Conservation (phyloP, 2,797 vertebrate genomes). For the Phoeniculus purpureus region DNA sequence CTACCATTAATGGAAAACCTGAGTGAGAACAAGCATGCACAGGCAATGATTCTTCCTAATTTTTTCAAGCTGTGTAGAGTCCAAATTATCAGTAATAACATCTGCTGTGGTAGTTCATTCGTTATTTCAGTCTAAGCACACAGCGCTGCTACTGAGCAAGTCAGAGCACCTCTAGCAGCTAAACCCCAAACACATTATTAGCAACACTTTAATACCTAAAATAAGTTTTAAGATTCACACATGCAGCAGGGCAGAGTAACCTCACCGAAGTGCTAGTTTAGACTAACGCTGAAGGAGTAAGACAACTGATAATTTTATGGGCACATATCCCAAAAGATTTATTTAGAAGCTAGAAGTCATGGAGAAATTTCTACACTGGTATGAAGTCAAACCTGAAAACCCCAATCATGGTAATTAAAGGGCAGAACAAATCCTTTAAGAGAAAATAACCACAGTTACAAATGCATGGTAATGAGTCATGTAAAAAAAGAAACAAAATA, state of each 20-base stretch:
- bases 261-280: not conserved
- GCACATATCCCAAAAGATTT: not conserved
- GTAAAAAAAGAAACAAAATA: slow-evolving; percentile 37
- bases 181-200: not conserved
- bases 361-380: not conserved
- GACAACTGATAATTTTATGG: not conserved
- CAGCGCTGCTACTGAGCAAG: not conserved
- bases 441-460: slow-evolving; percentile 37
- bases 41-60: fast-evolving
- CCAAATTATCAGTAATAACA: not conserved
- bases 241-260: not conserved
- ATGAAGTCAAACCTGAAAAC: not conserved
- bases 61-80: not conserved
- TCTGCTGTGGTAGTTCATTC: not conserved
- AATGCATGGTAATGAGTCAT: slow-evolving; percentile 35
- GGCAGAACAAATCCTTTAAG: slow-evolving; percentile 35
- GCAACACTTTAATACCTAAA: not conserved
- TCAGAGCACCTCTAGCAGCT: not conserved
- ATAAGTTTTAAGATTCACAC: not conserved
- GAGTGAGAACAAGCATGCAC: not conserved
- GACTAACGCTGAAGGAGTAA: not conserved
- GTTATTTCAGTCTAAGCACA: not conserved
- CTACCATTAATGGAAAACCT: not conserved
- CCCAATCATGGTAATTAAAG: slow-evolving; percentile 7
- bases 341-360: not conserved